These are phyloP conservation scores for Psilopsiagon aymara DNA, from an alignment of 2,113 vertebrate genomes.

Conservation along the genomic window DNA sequence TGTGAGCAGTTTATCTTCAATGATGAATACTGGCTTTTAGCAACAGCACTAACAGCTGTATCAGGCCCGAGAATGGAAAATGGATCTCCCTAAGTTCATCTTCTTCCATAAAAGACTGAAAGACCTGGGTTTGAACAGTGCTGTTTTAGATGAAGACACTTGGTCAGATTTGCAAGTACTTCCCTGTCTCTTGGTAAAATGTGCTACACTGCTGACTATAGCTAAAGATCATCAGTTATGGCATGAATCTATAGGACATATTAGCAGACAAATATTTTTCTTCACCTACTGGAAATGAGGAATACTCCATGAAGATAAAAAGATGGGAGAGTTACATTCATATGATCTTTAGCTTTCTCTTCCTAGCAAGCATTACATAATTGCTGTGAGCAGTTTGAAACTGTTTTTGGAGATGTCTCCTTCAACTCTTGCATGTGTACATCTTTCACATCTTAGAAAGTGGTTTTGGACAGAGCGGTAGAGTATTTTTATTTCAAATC, in stretches of 20 bases:
- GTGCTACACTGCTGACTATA: neutral
- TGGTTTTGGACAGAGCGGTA: neutral
- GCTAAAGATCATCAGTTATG: neutral
- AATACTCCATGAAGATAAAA: neutral
- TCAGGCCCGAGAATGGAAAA: slow-evolving; percentile 37
- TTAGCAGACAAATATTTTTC: neutral
- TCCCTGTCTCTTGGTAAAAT: neutral
- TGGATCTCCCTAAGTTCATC: neutral
- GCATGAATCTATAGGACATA: neutral
- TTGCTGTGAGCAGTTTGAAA: neutral
- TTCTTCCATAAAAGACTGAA: neutral
- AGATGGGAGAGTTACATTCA: neutral
- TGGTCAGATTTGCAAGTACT: neutral
- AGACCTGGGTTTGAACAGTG: neutral
- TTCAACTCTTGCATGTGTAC: neutral
- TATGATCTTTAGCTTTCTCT: neutral
- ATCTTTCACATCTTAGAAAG: neutral
- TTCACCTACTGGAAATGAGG: neutral
- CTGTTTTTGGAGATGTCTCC: neutral
- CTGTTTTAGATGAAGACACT: neutral
- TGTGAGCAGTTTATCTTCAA: slow-evolving; percentile 49
- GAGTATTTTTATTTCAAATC: neutral
- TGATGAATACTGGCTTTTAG: slow-evolving; percentile 24
- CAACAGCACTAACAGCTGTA: slow-evolving; percentile 38
- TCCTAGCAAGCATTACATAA: neutral